Percentiles rank a stretch among this genome's conserved stretches.
These are phyloP conservation scores for Pyrrhia umbra DNA, from an alignment of 2,888 invertebrate genomes.

Conservation along the genomic window DNA sequence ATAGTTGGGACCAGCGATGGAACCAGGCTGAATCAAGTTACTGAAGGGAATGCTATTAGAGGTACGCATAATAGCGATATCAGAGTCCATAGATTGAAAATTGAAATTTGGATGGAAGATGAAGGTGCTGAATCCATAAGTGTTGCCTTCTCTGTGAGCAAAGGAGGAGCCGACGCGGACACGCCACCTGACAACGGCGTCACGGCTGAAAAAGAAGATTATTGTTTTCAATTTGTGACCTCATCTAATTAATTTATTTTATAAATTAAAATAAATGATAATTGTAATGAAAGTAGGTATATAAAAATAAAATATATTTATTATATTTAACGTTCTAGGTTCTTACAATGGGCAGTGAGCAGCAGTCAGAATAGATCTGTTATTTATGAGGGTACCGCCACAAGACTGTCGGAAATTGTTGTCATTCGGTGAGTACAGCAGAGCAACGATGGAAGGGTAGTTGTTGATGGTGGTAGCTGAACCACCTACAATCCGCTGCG, in stretches of 20 bases:
- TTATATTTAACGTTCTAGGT: not conserved
- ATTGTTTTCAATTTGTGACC: no score
- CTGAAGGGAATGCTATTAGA: slow-evolving; percentile 55
- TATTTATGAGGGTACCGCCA: slow-evolving; percentile 70
- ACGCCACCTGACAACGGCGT: slow-evolving; percentile 65
- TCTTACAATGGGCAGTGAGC: slow-evolving; percentile 51
- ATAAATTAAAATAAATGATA: no score
- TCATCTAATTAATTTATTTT: no score
- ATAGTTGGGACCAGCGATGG: slow-evolving; percentile 69
- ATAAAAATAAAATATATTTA: not conserved
- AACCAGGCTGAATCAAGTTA: slow-evolving; percentile 59
- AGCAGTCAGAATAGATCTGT: slow-evolving; percentile 69
- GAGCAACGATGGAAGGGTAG: slow-evolving; percentile 68
- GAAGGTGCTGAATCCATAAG: slow-evolving; percentile 53
- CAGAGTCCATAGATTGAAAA: slow-evolving; percentile 63
- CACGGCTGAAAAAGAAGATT: slow-evolving; percentile 63
- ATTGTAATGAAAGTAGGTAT: no score
- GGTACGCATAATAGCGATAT: slow-evolving; percentile 74
- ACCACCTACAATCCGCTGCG: slow-evolving; percentile 73
- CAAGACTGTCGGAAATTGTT: slow-evolving; percentile 65
- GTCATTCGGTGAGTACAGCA: slow-evolving; percentile 61
- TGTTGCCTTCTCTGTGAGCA: slow-evolving; percentile 72
- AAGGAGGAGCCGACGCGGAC: slow-evolving; percentile 72
- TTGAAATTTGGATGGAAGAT: slow-evolving; percentile 74
- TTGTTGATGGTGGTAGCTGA: slow-evolving; percentile 62